Percentiles rank a stretch among this genome's conserved stretches.
Evolutionary conservation across 2,113 vertebrate genomes (phyloP).

Genomic region (Lasiurus borealis): DNA sequence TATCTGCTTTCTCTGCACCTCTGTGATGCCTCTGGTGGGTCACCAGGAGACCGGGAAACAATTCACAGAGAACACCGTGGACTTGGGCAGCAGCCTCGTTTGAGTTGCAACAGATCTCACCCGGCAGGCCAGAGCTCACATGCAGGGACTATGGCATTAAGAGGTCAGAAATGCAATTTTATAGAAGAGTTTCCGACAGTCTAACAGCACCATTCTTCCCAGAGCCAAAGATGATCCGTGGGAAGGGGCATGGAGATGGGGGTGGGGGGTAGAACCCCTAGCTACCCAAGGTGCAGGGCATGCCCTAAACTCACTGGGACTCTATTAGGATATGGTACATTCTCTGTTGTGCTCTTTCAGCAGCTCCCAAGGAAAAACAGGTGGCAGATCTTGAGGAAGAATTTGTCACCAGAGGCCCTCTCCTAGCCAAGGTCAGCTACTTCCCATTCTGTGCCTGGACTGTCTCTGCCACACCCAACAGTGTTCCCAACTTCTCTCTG

Average conservation of each 20-base stretch:
- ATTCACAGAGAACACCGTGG: neutral
- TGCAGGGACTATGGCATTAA: neutral
- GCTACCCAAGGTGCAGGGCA: neutral
- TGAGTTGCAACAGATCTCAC: neutral
- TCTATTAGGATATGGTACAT: neutral
- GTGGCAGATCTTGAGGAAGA: neutral
- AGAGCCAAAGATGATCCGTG: neutral
- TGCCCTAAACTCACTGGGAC: neutral
- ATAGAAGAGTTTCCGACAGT: neutral
- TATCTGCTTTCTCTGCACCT: slow-evolving; percentile 9
- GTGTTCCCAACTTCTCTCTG: neutral
- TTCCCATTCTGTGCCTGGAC: neutral
- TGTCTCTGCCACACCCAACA: neutral
- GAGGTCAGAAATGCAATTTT: neutral
- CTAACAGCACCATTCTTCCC: neutral
- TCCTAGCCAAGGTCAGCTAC: neutral
- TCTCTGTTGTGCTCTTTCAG: neutral
- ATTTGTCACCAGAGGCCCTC: neutral
- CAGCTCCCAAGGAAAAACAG: neutral
- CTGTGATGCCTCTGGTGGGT: neutral
- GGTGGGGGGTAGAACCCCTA: neutral
- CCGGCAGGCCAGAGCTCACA: neutral
- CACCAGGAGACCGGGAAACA: slow-evolving; percentile 50
- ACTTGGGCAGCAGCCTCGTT: neutral
- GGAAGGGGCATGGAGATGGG: neutral